phyloP scores from a whole-genome alignment of 2,113 vertebrate species.

The Tamias sibiricus region DNA sequence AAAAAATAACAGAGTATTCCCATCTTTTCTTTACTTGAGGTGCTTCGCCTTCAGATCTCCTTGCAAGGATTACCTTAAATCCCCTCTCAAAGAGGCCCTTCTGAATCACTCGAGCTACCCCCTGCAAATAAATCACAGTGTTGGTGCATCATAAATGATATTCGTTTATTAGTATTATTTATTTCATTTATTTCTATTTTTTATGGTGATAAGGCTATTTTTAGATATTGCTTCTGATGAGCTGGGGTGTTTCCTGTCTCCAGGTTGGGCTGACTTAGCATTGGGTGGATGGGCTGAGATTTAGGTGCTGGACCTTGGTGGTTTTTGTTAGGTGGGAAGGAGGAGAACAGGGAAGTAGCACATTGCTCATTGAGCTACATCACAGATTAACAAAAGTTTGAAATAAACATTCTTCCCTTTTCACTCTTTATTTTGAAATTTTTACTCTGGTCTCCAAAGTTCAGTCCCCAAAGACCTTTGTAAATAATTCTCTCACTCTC shows the following conservation, averaged over 20 bases:
- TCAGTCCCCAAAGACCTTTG: neutral
- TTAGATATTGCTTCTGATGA: neutral
- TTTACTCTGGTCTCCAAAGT: neutral
- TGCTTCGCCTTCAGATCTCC: neutral
- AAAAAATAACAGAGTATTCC: neutral
- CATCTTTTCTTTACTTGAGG: neutral
- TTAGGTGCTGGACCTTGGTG: neutral
- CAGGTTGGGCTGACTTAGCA: neutral
- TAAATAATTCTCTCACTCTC: neutral
- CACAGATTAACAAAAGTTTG: neutral
- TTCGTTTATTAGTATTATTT: neutral
- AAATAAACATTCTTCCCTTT: neutral
- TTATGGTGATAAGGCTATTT: neutral
- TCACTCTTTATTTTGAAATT: neutral
- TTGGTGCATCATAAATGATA: no score
- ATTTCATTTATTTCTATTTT: neutral
- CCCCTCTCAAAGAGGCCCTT: neutral
- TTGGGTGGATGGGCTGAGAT: neutral
- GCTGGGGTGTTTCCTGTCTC: neutral
- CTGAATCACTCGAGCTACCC: no score
- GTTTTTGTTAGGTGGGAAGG: neutral
- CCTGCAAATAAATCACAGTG: neutral
- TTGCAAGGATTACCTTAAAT: neutral
- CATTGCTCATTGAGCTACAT: neutral
- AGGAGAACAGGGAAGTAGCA: fast-evolving